Conservation (phyloP, 1,140 invertebrate genomes). For the Magallana gigas region DNA sequence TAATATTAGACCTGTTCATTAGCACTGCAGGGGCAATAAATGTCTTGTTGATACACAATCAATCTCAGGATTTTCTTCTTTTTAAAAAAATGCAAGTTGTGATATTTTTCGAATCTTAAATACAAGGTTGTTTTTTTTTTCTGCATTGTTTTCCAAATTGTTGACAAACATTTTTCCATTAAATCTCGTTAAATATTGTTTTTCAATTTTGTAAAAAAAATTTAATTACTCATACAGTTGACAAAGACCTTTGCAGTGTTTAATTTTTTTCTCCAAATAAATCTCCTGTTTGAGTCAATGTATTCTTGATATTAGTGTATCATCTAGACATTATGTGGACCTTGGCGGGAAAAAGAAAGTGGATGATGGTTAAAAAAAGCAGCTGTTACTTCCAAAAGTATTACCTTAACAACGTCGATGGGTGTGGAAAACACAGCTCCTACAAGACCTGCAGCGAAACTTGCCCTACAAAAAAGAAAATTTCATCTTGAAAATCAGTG, state of each 20-base stretch:
- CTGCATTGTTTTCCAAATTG: too few species aligned
- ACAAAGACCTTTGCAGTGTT: too few species aligned
- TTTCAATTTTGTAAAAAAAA: background rate
- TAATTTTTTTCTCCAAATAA: too few species aligned
- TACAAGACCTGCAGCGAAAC: conserved; percentile 76
- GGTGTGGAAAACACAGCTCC: conserved; percentile 78
- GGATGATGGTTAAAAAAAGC: background rate
- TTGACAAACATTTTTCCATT: background rate
- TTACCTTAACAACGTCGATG: conserved; percentile 78
- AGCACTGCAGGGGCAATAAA: background rate
- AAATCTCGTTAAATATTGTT: background rate
- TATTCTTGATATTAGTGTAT: background rate
- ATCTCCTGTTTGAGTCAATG: too few species aligned
- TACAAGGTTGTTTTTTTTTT: too few species aligned
- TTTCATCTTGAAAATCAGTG: too few species aligned
- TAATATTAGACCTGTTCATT: conserved; percentile 8
- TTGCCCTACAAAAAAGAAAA: conserved; percentile 67
- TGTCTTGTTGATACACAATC: conserved; percentile 33
- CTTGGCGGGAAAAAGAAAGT: background rate
- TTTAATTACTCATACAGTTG: background rate
- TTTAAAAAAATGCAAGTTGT: too few species aligned
- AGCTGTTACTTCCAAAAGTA: background rate
- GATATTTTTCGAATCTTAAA: too few species aligned
- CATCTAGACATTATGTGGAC: background rate
- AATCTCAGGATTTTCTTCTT: background rate